Evolutionary conservation across 2,888 invertebrate species (phyloP).

Genomic region (Rhaphigaster nebulosa): DNA sequence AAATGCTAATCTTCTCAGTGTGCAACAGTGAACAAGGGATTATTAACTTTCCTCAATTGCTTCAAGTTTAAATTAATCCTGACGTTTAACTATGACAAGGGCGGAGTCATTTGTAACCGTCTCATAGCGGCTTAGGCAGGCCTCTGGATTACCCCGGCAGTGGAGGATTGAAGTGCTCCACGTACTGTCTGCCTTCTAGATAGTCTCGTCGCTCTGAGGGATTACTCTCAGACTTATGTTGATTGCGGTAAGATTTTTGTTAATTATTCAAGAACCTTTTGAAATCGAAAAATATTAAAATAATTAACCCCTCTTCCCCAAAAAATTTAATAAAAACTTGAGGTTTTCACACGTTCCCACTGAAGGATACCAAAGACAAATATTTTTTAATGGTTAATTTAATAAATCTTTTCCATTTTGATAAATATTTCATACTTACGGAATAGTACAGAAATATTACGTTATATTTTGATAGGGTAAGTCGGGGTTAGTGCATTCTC

Average conservation of each 20-base stretch:
- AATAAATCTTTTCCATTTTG: no score
- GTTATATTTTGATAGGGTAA: no score
- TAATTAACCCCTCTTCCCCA: no score
- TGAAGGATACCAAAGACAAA: no score
- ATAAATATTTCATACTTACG: no score
- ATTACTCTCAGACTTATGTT: not conserved
- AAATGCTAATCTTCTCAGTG: not conserved
- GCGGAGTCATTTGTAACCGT: conserved; percentile 35
- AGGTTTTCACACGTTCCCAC: no score
- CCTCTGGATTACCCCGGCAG: not conserved
- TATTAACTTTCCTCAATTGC: conserved; percentile 38
- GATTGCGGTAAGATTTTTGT: not conserved
- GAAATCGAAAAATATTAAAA: no score
- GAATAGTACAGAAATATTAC: no score
- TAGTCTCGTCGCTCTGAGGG: not conserved
- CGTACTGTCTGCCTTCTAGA: not conserved
- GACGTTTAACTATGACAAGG: conserved; percentile 41
- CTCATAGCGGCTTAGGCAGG: not conserved
- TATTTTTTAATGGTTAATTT: no score
- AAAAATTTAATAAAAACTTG: no score
- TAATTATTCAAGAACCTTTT: no score
- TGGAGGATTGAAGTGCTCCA: not conserved
- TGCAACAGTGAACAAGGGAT: conserved; percentile 32
- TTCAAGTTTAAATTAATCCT: conserved; percentile 46
- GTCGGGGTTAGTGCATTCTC: no score